Evolutionary conservation across 2,888 invertebrate species (phyloP).

Genomic region (Cantharis nigra): DNA sequence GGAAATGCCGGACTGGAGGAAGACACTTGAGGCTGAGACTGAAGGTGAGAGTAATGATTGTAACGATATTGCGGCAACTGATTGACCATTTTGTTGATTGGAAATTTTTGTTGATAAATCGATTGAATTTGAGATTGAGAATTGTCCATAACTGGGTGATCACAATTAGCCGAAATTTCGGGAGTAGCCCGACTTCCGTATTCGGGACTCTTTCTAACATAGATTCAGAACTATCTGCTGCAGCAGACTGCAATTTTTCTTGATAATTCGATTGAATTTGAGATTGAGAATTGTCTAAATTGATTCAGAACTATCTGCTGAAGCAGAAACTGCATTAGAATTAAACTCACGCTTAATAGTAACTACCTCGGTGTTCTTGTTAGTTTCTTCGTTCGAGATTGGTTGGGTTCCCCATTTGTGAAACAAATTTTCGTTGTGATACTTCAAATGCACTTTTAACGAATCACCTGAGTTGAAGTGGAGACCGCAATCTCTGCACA

Average conservation of each 20-base stretch:
- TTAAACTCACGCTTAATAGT: slow-evolving; percentile 62
- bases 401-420: slow-evolving; percentile 72
- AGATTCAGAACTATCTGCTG: no score
- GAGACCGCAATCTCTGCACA: slow-evolving; percentile 77
- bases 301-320: slow-evolving; percentile 78
- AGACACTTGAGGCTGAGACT: slow-evolving; percentile 46
- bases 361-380: slow-evolving; percentile 61
- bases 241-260: no score
- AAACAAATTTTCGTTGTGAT: slow-evolving; percentile 77
- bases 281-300: no score
- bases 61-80: slow-evolving; percentile 48
- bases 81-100: slow-evolving; percentile 44
- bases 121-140: slow-evolving; percentile 45
- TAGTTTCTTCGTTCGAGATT: slow-evolving; percentile 62
- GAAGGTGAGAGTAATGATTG: slow-evolving; percentile 56
- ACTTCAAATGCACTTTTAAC: slow-evolving; percentile 78
- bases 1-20: slow-evolving; percentile 62
- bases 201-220: slow-evolving; percentile 67
- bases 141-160: slow-evolving; percentile 57
- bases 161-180: slow-evolving; percentile 62
- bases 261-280: no score
- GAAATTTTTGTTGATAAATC: slow-evolving; percentile 47
- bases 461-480: slow-evolving; percentile 77
- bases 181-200: slow-evolving; percentile 60
- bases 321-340: slow-evolving; percentile 64